Conservation (phyloP, 2,888 invertebrate species). For the Zygogramma bicolorata region DNA sequence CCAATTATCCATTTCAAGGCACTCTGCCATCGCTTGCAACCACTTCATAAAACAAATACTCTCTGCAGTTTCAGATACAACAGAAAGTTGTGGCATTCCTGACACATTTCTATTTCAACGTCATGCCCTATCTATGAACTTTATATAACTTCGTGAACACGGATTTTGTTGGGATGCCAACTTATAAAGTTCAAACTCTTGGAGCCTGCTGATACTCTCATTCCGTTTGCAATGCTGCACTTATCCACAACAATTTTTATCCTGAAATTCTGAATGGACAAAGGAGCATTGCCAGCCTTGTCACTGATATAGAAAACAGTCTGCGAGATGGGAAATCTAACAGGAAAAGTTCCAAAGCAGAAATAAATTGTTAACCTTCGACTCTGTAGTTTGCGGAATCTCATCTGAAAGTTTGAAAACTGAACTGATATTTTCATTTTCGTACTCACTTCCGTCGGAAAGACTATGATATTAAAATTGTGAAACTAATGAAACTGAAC, state of each 20-base stretch:
- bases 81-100: neutral
- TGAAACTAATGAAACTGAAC: too few species aligned
- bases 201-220: neutral
- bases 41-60: neutral
- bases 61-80: neutral
- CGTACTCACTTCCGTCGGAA: neutral
- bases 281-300: constrained; percentile 1
- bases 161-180: neutral
- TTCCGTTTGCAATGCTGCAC: neutral
- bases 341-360: constrained; percentile 26
- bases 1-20: neutral
- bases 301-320: constrained; percentile 10
- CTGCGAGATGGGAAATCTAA: constrained; percentile 11
- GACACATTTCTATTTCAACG: constrained; percentile 1
- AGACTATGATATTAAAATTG: neutral
- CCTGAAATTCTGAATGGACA: neutral
- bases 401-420: constrained; percentile 11
- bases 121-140: neutral
- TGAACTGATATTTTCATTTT: neutral
- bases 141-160: constrained; percentile 5
- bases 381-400: constrained; percentile 30
- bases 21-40: neutral
- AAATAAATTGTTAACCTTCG: constrained; percentile 34
- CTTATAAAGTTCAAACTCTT: neutral
- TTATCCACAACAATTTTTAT: constrained; percentile 12